Conservation (phyloP, 2,888 invertebrate genomes). For the Desoria tigrina region DNA sequence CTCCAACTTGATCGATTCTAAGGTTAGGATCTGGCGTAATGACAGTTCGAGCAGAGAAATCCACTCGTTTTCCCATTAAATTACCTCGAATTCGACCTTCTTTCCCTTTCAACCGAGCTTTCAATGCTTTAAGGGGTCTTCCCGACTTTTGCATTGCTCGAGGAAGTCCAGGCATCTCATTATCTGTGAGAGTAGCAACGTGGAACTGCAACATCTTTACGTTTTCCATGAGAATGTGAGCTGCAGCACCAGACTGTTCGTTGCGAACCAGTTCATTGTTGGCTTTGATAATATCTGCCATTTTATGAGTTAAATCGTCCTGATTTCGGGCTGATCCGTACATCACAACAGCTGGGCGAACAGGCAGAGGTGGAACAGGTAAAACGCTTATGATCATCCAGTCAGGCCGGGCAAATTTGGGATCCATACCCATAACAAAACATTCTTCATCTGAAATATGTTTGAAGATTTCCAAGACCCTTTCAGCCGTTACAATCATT, state of each 20-base stretch:
- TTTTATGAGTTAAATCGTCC: conserved; percentile 98
- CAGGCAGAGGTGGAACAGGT: conserved; percentile 94
- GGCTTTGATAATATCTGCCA: conserved; percentile 96
- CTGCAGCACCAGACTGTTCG: conserved; percentile 94
- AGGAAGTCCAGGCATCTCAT: conserved; percentile 98
- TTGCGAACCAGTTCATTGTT: conserved; percentile 94
- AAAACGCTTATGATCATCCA: conserved; percentile 99
- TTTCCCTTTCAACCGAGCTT: conserved; percentile 94
- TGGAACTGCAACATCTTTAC: conserved; percentile 98
- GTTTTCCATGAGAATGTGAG: conserved; percentile 95
- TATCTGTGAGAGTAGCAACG: conserved; percentile 96
- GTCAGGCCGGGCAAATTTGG: conserved; percentile 94
- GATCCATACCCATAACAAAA: conserved; percentile 91
- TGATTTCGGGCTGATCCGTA: conserved; percentile 97
- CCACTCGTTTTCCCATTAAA: conserved; percentile 99
- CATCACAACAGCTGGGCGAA: conserved; percentile 98
- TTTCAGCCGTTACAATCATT: conserved; percentile 87
- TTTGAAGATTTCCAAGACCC: conserved; percentile 95
- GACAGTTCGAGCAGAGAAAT: conserved; percentile 98
- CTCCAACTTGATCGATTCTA: conserved; percentile 87
- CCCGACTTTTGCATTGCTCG: conserved; percentile 99
- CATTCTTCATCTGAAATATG: conserved; percentile 96
- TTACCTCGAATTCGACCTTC: conserved; percentile 99
- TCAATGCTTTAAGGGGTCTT: conserved; percentile 95
- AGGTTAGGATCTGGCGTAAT: conserved; percentile 95